A percentile compares a stretch with the other conserved stretches of the same genome.
Evolutionary conservation across 2,113 vertebrate species (phyloP).

Genomic region (Paraplagusia blochii): DNA sequence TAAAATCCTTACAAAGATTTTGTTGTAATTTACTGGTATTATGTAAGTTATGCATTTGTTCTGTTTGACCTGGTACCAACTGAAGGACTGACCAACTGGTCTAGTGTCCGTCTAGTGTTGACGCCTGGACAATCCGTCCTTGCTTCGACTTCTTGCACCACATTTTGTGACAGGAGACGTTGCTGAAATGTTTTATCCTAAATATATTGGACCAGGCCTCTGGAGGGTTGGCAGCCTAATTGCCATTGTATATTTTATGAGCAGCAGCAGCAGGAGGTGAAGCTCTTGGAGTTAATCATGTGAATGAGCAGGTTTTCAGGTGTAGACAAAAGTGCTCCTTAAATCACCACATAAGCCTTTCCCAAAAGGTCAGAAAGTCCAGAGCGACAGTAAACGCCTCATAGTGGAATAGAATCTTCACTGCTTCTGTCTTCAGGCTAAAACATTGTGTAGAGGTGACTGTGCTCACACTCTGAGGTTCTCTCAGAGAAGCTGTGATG

Average conservation of each 20-base stretch:
- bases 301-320: conserved; percentile 50
- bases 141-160: neutral
- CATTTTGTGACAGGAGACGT: conserved; percentile 23
- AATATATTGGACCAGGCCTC: conserved; percentile 65
- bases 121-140: too few species aligned
- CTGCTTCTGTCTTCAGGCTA: conserved; percentile 29
- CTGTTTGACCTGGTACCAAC: too few species aligned
- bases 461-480: conserved; percentile 24
- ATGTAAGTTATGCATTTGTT: too few species aligned
- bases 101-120: too few species aligned
- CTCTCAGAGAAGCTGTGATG: neutral
- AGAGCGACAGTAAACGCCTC: conserved; percentile 23
- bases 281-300: conserved; percentile 60
- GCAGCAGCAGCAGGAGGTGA: conserved; percentile 41
- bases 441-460: conserved; percentile 48
- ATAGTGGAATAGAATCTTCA: conserved; percentile 43
- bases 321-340: conserved; percentile 52
- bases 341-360: conserved; percentile 48
- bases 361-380: conserved; percentile 58
- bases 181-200: conserved; percentile 55
- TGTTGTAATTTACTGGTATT: too few species aligned
- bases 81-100: too few species aligned
- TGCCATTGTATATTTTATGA: conserved; percentile 70
- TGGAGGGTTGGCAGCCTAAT: conserved; percentile 58
- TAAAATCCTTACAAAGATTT: too few species aligned